Base-by-base conservation (phyloP, 2,797 vertebrate species). In the Erpetoichthys calabaricus region DNA sequence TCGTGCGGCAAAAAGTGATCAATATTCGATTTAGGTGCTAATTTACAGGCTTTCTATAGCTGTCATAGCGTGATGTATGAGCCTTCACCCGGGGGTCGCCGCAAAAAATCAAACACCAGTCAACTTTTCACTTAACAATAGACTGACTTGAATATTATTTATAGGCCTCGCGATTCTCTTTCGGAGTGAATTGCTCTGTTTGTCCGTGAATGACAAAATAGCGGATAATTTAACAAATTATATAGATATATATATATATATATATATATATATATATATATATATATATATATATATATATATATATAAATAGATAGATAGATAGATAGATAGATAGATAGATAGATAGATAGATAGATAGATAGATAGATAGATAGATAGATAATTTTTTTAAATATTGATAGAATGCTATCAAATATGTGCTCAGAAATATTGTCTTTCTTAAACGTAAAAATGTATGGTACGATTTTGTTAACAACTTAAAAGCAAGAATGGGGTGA, bases 1-100 rank as follows among this genome's bases (percentile, higher is more conserved):
- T 86, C 85, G 88, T 84, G 81, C 84, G 81, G 82, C 83, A 86
- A 86, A 85, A 84, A 77, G 83, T 94, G 91, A 94, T 94, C 91
- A 92, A 94, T 94, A 94, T 91, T 93, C 91, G 91, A 94, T 94
- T 94, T 94, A 93, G 91, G 89, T 94, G 91, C 90, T 94, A 94
- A 94, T 94, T 93, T 92, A 90, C 86, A 87, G 90, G 89, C 89
- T 92, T 92, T 92, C 87, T 91, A 91, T 89, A 90, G 87, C 91
- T 94, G 91, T 93, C 91, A 94, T 90, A 86, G 86, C 80, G 87
- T 94, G 91, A 94, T 94, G 89, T 91, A 94, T 94, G 90, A 90
- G 90, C 89, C 88, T 89, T 91, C 89, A 91, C 89, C 79, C 83
- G 82, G 83, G 74, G 91, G 91, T 91, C 85, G 89, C 87, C 82